phyloP scores from a whole-genome alignment of 2,113 vertebrate genomes.

The Ictidomys tridecemlineatus region DNA sequence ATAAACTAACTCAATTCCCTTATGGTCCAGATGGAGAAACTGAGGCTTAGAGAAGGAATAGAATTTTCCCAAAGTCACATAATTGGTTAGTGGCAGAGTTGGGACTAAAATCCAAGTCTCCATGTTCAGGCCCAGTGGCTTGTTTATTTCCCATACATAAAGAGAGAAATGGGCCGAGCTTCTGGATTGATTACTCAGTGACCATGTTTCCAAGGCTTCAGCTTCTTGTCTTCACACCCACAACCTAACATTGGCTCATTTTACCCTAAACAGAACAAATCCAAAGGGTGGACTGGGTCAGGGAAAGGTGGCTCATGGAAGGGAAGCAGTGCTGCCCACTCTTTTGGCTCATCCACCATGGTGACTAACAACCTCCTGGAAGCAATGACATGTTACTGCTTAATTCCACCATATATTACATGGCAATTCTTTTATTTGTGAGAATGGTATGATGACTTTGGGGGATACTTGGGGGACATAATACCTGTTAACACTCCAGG shows the following conservation, averaged over 20 bases:
- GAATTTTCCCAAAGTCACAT: not conserved
- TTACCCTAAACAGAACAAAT: constrained; percentile 21
- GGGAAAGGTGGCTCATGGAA: not conserved
- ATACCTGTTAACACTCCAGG: not conserved
- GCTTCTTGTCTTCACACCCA: not conserved
- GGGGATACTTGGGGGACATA: not conserved
- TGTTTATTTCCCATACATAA: not conserved
- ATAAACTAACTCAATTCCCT: not conserved
- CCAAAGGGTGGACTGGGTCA: not conserved
- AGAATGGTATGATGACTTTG: not conserved
- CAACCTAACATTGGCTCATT: not conserved
- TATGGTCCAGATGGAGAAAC: not conserved
- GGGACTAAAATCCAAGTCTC: not conserved
- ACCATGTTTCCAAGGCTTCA: not conserved
- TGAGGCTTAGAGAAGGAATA: not conserved
- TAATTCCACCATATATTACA: not conserved
- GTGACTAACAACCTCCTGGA: constrained; percentile 27
- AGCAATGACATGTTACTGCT: constrained; percentile 49
- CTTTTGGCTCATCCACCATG: not conserved
- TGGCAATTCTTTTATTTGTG: not conserved
- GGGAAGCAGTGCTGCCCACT: constrained; percentile 34
- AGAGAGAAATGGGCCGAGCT: not conserved
- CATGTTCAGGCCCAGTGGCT: not conserved
- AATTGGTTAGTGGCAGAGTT: not conserved
- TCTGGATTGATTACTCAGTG: not conserved